These are phyloP conservation scores for Cryptoprocta ferox DNA, from an alignment of 2,797 vertebrate genomes.

Conservation along the genomic window DNA sequence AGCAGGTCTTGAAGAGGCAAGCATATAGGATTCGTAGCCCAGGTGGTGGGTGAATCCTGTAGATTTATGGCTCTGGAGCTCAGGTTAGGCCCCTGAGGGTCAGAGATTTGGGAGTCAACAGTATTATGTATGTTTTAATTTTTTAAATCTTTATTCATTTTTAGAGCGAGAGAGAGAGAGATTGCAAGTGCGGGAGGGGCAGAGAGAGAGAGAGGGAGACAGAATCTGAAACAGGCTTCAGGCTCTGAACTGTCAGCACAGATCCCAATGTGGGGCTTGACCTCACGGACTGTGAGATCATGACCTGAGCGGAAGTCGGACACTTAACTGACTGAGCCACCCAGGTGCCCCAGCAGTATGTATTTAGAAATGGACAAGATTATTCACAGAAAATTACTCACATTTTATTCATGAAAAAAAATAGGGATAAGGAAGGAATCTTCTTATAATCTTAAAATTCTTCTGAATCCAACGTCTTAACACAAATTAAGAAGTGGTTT, in stretches of 20 bases:
- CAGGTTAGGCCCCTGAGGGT: neutral
- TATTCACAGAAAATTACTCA: slow-evolving; percentile 12
- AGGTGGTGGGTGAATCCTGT: neutral
- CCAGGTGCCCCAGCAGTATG: neutral
- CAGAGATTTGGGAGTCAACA: neutral
- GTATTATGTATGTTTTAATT: neutral
- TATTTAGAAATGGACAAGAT: neutral
- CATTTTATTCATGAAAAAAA: neutral
- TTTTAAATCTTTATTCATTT: no score
- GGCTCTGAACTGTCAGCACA: no score
- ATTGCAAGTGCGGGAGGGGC: no score
- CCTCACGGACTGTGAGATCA: no score
- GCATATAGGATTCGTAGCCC: neutral
- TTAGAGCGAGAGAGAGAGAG: no score
- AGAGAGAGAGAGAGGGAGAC: no score
- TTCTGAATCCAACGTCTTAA: slow-evolving; percentile 43
- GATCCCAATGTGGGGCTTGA: no score
- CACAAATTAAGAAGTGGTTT: slow-evolving; percentile 16
- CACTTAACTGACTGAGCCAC: no score
- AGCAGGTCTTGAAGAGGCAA: neutral
- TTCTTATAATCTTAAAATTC: slow-evolving; percentile 28
- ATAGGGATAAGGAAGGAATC: neutral
- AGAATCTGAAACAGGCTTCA: no score
- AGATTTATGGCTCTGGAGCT: neutral
- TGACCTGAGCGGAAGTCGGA: no score